Evolutionary conservation across 2,113 vertebrate genomes (phyloP), one percentile per base, ranked within the genome.

Genomic region (Chiloscyllium plagiosum): DNA sequence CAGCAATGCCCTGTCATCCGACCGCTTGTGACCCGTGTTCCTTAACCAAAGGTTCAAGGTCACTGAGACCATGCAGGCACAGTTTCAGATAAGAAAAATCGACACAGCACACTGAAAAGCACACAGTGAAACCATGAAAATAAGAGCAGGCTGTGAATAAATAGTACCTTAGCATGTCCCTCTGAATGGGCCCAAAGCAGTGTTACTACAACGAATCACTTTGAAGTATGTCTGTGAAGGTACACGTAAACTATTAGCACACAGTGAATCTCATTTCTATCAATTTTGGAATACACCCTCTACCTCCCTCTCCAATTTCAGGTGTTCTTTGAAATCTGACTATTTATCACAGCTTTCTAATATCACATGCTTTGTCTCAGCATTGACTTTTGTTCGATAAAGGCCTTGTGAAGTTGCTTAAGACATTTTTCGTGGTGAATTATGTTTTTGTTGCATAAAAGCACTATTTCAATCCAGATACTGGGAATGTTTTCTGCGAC

Each of bases 21-120:
- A 89, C 83, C 24, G 86, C 4, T 8, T 56, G 4, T 89, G 86
- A 89, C 47, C 50, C 10, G 24, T 56, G 17, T 56, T 56, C 47
- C 50, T 89, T 5, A 42, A 89, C 50, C 10, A 2, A 4, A 4
- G 15, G 24, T 56, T 29, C 26, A 56, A 56, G 50, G 50, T 52
- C 86, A 56, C 50, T 56, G 22, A 50, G 1, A 89, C 4, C 22
- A 56, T 89, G 86, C 37, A 47, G 86, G 86, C 37, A 20, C 4
- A 83, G 20, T 83, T 83, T 29, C 24, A 89, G 50, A 89, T 89
- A 56, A 89, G 86, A 56, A 56, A 89, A 89, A 56, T 89, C 86
- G 6, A 29, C 20, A 87, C 85, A 29, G 26, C 47, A 52, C 8
- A 85, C 26, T 87, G 85, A 4, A 24, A 0, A 47, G 80, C 37